These are phyloP conservation scores for Netelia virgata DNA, from an alignment of 2,888 invertebrate genomes.

Conservation along the genomic window DNA sequence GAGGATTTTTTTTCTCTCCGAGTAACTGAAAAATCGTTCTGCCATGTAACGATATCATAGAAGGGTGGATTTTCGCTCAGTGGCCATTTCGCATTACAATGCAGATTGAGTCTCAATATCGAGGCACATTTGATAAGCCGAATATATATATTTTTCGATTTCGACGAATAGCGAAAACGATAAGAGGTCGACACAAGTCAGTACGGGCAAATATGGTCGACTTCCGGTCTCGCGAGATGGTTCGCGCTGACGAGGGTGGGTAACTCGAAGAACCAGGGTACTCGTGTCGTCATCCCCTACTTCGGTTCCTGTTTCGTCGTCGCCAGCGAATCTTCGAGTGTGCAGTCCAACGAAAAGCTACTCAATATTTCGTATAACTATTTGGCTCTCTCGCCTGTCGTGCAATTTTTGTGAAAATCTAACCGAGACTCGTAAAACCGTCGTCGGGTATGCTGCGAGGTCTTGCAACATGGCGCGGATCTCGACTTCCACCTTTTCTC, in stretches of 20 bases:
- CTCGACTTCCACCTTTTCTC: slow-evolving; percentile 25
- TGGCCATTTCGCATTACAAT: too few relatives aligned
- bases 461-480: slow-evolving; percentile 25
- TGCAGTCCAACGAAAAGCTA: not conserved
- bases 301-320: not conserved
- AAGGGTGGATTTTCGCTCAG: too few relatives aligned
- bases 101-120: not conserved
- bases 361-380: not conserved
- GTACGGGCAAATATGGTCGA: not conserved
- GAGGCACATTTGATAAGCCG: not conserved
- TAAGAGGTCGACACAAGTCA: not conserved
- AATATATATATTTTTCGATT: not conserved
- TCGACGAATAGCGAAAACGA: not conserved
- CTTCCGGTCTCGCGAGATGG: not conserved
- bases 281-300: not conserved
- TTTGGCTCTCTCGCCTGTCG: not conserved
- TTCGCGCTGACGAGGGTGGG: too few relatives aligned
- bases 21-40: too few relatives aligned
- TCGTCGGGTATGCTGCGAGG: slow-evolving; percentile 24
- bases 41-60: too few relatives aligned
- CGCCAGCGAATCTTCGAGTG: slow-evolving; percentile 5
- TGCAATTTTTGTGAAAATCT: not conserved
- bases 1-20: too few relatives aligned
- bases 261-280: too few relatives aligned
- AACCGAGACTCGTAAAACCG: slow-evolving; percentile 18